Evolutionary conservation across 1,140 invertebrate genomes (phyloP).

Genomic region (Drosophila nasuta): DNA sequence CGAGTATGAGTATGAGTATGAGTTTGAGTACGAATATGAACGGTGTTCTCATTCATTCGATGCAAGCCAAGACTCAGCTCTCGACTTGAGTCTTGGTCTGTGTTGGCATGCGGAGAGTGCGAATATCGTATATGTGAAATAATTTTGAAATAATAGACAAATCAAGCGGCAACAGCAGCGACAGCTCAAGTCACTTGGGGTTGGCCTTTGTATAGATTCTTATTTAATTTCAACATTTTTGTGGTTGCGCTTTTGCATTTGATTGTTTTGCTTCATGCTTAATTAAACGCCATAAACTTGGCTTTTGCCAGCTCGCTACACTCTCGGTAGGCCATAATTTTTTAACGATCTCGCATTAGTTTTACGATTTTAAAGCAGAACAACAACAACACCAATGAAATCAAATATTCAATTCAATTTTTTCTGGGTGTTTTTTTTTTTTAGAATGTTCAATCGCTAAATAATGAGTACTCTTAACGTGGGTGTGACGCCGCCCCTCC

Average conservation of each 20-base stretch:
- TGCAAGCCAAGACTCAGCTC: constrained; percentile 17
- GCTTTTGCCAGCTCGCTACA: constrained; percentile 13
- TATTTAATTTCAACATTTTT: constrained; percentile 57
- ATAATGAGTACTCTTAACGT: constrained; percentile 33
- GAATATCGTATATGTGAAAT: constrained; percentile 39
- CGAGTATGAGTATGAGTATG: too few relatives aligned
- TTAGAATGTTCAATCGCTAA: constrained; percentile 42
- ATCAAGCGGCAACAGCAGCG: constrained; percentile 15
- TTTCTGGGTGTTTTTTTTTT: too few relatives aligned
- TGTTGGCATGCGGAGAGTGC: constrained; percentile 20
- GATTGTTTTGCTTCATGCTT: constrained; percentile 66
- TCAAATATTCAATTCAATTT: constrained; percentile 25
- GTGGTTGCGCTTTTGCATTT: constrained; percentile 66
- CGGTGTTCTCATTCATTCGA: constrained; percentile 51
- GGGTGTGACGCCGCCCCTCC: constrained; percentile 33
- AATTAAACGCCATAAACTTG: constrained; percentile 65
- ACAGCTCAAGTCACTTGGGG: constrained; percentile 8
- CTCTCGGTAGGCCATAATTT: constrained; percentile 45
- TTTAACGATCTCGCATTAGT: constrained; percentile 51
- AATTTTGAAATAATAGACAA: constrained; percentile 60
- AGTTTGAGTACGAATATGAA: not conserved
- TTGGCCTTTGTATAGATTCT: constrained; percentile 59
- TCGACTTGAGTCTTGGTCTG: not conserved
- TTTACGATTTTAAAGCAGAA: constrained; percentile 18
- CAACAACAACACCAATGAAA: constrained; percentile 14